Evolutionary conservation across 2,113 vertebrate genomes (phyloP), one percentile per base, ranked within the genome.

Genomic region (Eudyptes chrysolophus): DNA sequence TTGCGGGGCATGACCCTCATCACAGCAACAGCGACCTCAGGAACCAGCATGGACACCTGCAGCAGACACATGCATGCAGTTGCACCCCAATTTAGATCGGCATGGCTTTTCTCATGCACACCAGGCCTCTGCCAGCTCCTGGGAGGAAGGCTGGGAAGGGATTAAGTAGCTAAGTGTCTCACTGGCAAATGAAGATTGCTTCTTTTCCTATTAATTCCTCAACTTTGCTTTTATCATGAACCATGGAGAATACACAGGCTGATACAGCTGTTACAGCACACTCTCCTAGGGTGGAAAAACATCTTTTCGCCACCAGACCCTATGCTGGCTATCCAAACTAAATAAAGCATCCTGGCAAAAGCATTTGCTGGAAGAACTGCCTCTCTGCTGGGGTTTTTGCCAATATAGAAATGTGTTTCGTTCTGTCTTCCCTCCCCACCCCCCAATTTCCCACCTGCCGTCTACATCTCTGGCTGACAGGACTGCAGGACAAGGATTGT

Each of bases 331-430:
- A 89, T 82, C 70, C 90, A 92, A 94, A 79, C 91, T 85, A 96
- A 94, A 94, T 92, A 96, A 94, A 95, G 84, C 70, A 89, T 84
- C 61, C 74, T 92, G 69, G 90, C 72, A 95, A 91, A 92, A 94
- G 75, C 36, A 65, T 82, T 83, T 95, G 52, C 72, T 94, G 65
- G 81, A 96, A 93, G 44, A 97, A 82, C 7, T 19, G 17, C 58
- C 86, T 87, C 71, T 94, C 84, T 78, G 49, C 93, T 92, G 87
- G 81, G 89, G 71, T 38, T 89, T 97, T 82, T 96, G 91, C 93
- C 93, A 94, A 48, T 78, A 76, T 0, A 91, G 58, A 96, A 95
- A 72, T 80, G 92, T 84, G 49, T 95, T 92, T 87, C 15, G 18
- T 96, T 95, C 87, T 95, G 65, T 89, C 77, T 85, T 85, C 40